Conservation (phyloP, 2,113 vertebrate genomes). For the Paradoxurus hermaphroditus region DNA sequence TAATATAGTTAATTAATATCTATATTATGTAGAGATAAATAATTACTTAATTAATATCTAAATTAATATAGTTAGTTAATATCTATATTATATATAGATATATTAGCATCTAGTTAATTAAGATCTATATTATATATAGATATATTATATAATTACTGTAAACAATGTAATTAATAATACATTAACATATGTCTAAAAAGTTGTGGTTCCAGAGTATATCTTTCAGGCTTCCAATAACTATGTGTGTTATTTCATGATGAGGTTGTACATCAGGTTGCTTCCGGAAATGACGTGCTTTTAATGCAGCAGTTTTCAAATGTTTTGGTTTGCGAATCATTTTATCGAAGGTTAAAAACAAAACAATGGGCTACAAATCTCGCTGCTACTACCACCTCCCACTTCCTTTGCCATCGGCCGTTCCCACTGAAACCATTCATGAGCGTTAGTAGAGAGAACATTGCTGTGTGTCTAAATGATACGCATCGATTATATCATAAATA, state of each 20-base stretch:
- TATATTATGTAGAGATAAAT: not conserved
- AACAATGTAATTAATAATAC: not conserved
- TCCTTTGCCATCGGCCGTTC: not conserved
- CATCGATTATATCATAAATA: slow-evolving; percentile 5
- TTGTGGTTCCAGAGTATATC: not conserved
- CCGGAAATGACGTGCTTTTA: not conserved
- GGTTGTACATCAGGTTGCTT: not conserved
- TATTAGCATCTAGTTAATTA: not conserved
- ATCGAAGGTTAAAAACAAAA: slow-evolving; percentile 13
- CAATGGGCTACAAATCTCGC: not conserved
- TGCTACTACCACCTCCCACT: not conserved
- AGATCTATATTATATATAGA: not conserved
- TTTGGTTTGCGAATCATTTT: slow-evolving; percentile 2
- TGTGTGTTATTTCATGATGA: not conserved
- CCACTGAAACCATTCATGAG: not conserved
- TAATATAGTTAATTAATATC: slow-evolving; percentile 4
- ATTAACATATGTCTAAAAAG: not conserved
- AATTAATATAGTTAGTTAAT: not conserved
- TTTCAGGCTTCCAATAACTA: not conserved
- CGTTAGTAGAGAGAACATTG: not conserved
- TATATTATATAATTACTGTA: not conserved
- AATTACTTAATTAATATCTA: too few species aligned
- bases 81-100: not conserved
- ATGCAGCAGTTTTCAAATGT: not conserved
- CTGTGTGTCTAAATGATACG: not conserved